Evolutionary conservation across 2,113 vertebrate species (phyloP), one percentile per base, ranked within the genome.

Genomic region (Gobiocypris rarus): DNA sequence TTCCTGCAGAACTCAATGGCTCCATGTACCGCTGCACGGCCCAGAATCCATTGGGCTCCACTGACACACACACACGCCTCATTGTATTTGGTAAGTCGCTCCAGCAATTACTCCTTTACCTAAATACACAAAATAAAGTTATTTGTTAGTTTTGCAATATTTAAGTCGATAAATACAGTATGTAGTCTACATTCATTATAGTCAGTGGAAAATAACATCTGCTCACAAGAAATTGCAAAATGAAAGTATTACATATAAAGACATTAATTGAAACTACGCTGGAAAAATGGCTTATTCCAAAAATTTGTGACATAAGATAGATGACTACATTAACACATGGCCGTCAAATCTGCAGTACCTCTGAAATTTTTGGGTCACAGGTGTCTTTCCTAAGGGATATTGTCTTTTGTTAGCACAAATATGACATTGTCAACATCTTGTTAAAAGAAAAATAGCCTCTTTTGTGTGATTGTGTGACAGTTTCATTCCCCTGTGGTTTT

Each of bases 21-120:
- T 98, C 98, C 92, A 97, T 99, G 98, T 99, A 97, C 87, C 97
- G 97, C 90, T 99, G 98, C 94, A 98, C 97, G 0, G 97, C 97
- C 34, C 97, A 99, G 94, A 99, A 99, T 91, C 97, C 97, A 0
- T 91, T 99, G 92, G 98, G 98, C 75, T 97, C 97, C 90, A 99
- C 97, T 0, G 98, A 99, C 92, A 99, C 97, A 0, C 98, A 99
- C 94, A 98, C 96, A 5, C 95, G 98, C 87, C 97, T 99, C 94
- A 99, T 99, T 10, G 97, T 99, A 79, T 99, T 99, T 0, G 98
- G 98, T 98, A 94, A 0, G 91, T 82, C 87, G 86, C 26, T 58
- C 31, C 41, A 75, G 13, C 34, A 59, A 3, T 26, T 24, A 82
- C 24, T 73, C 15, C 24, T 50, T 52, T 54, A n/a, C 22, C 5